Conservation (phyloP, 2,113 vertebrate genomes). For the Spea bombifrons region DNA sequence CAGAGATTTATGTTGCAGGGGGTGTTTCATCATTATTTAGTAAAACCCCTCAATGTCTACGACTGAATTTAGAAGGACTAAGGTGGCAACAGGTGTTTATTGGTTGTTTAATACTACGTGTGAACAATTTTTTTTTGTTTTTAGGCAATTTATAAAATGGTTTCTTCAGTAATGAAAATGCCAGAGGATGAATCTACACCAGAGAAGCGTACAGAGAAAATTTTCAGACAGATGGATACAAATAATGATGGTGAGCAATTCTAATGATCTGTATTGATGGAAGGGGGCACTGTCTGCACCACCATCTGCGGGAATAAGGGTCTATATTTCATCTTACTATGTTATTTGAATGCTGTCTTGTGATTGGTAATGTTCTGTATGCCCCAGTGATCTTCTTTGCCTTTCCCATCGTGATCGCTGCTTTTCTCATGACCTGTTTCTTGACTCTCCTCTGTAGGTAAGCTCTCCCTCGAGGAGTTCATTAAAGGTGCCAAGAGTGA, state of each 20-base stretch:
- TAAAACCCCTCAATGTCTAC: no score
- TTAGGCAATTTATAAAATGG: constrained; percentile 99
- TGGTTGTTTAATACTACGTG: no score
- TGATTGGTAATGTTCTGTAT: neutral
- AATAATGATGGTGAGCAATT: constrained; percentile 89
- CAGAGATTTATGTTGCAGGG: no score
- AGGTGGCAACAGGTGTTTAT: no score
- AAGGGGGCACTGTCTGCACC: neutral
- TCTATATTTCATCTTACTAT: no score
- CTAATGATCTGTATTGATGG: constrained; percentile 17
- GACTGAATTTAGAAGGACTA: no score
- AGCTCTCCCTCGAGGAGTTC: constrained; percentile 95
- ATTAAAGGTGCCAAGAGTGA: constrained; percentile 98
- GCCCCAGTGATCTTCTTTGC: neutral
- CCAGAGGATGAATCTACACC: constrained; percentile 97
- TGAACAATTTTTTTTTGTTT: neutral
- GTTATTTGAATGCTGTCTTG: no score
- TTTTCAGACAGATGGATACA: constrained; percentile 99
- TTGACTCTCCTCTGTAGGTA: constrained; percentile 66
- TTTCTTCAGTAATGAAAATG: constrained; percentile 99
- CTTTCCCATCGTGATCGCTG: neutral
- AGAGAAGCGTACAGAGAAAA: constrained; percentile 97
- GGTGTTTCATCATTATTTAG: no score
- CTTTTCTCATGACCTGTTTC: neutral
- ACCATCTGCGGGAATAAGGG: neutral